Percentiles rank a stretch among this genome's conserved stretches.
phyloP scores from a whole-genome alignment of 2,797 vertebrate species.

The Urophycis tenuis region DNA sequence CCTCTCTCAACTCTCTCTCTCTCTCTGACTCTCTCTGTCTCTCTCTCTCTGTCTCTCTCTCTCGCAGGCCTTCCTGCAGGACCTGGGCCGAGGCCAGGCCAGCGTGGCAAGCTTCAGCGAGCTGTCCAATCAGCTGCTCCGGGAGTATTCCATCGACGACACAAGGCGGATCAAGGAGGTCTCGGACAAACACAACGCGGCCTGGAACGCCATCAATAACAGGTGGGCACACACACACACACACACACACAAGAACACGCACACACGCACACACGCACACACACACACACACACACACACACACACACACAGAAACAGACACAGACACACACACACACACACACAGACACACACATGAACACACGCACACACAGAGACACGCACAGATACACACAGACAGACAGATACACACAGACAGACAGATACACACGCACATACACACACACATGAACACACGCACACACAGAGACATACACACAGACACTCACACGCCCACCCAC shows the following conservation, averaged over 20 bases:
- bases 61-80: conserved; percentile 79
- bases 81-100: conserved; percentile 80
- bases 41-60: conserved; percentile 5
- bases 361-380: conserved; percentile 3
- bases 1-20: background rate
- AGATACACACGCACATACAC: background rate
- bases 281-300: too few relatives aligned
- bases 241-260: background rate
- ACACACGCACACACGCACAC: too few relatives aligned
- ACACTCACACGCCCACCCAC: background rate
- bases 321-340: too few relatives aligned
- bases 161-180: conserved; percentile 89
- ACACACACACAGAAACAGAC: too few relatives aligned
- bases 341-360: background rate
- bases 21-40: too few relatives aligned
- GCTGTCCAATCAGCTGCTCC: conserved; percentile 82
- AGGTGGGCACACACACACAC: conserved; percentile 62
- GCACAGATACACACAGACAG: background rate
- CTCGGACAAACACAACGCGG: conserved; percentile 76
- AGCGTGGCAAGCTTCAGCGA: conserved; percentile 78
- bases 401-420: too few relatives aligned
- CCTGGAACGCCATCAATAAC: conserved; percentile 84
- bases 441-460: background rate
- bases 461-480: background rate
- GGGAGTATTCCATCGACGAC: conserved; percentile 84